Percentiles rank a stretch among this genome's conserved stretches.
phyloP scores from a whole-genome alignment of 2,797 vertebrate genomes.

The Cossypha polioptera region DNA sequence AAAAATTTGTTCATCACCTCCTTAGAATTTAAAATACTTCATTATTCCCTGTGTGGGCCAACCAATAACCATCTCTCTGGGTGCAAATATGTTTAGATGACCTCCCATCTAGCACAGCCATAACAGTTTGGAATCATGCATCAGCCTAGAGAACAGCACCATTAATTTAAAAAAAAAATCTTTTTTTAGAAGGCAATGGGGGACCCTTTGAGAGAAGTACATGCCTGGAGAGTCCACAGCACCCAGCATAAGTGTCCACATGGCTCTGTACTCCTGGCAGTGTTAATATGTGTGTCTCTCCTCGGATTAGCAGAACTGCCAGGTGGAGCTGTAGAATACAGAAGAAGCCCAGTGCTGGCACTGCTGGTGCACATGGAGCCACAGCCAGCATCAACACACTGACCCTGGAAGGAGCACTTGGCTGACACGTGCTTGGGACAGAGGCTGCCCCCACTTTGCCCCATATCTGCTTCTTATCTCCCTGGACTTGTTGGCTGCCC shows the following conservation, averaged over 20 bases:
- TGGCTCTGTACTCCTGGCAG: neutral
- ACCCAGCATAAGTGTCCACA: neutral
- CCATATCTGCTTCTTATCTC: neutral
- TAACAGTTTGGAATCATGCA: neutral
- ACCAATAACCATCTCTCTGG: neutral
- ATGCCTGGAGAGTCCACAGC: neutral
- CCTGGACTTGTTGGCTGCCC: neutral
- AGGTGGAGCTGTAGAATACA: neutral
- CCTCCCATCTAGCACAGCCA: neutral
- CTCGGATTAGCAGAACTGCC: neutral
- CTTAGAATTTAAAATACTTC: neutral
- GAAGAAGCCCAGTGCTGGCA: neutral
- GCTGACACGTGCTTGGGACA: neutral
- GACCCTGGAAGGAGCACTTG: neutral
- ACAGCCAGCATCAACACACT: accelerated
- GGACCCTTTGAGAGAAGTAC: neutral
- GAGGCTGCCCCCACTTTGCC: neutral
- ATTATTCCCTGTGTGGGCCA: neutral
- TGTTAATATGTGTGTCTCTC: accelerated
- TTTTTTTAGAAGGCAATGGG: neutral
- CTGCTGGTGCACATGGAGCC: accelerated
- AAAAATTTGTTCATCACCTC: neutral
- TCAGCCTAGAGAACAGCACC: neutral
- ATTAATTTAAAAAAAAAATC: neutral
- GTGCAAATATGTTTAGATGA: neutral